Conservation (phyloP, 2,113 vertebrate genomes). For the Amia ocellicauda region DNA sequence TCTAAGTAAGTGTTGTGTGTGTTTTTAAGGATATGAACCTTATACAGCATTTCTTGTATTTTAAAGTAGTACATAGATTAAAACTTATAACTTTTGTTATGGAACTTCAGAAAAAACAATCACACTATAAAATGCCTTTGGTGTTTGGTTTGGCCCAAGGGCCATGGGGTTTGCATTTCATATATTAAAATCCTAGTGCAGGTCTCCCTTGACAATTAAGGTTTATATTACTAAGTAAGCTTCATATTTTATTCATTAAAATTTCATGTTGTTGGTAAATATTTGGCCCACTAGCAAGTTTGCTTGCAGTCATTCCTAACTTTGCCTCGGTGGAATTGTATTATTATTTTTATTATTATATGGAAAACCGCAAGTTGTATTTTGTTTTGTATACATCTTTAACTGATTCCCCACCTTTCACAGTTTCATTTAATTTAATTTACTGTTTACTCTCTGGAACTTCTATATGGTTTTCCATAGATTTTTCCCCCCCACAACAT, state of each 20-base stretch:
- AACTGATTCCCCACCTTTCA: too few species aligned
- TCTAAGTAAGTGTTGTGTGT: constrained; percentile 74
- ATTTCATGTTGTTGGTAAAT: constrained; percentile 69
- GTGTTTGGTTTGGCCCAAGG: constrained; percentile 45
- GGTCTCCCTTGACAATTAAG: constrained; percentile 56
- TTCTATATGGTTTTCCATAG: too few species aligned
- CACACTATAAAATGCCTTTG: constrained; percentile 32
- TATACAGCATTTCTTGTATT: too few species aligned
- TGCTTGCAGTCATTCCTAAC: constrained; percentile 39
- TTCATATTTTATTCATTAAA: constrained; percentile 69
- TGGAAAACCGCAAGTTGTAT: constrained; percentile 35
- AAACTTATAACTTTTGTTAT: too few species aligned
- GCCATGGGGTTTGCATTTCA: constrained; percentile 62
- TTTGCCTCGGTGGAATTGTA: constrained; percentile 36
- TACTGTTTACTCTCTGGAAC: too few species aligned
- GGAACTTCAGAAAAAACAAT: constrained; percentile 24
- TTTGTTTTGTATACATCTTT: constrained; percentile 22
- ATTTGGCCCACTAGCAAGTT: constrained; percentile 59
- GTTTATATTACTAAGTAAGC: constrained; percentile 60
- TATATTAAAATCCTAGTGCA: constrained; percentile 73
- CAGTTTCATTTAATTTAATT: too few species aligned
- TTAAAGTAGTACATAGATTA: too few species aligned
- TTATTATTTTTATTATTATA: constrained; percentile 53
- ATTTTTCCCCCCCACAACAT: too few species aligned
- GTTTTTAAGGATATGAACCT: too few species aligned